Evolutionary conservation across 2,797 vertebrate genomes (phyloP), one percentile per base, ranked within the genome.

Genomic region (Neomorphus geoffroyi): DNA sequence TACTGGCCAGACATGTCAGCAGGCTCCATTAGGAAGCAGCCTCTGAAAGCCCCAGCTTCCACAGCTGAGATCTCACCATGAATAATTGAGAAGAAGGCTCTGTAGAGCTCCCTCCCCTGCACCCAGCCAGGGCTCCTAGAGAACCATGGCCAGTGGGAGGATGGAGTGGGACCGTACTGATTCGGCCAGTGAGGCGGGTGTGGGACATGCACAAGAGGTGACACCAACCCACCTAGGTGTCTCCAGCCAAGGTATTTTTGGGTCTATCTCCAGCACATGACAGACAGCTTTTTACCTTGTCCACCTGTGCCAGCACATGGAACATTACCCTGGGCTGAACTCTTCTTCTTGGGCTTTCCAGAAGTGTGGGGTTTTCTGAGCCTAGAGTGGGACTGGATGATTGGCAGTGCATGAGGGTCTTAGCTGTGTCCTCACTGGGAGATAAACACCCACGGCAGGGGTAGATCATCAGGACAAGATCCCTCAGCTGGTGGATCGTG

Each of bases 41-140:
- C 48, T 87, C 75, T 67, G 93, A 41, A 75, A 95, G 90, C 74
- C 80, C 57, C 86, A 37, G 86, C 48, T 90, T 79, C 92, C 93
- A 80, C 87, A 88, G 84, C 41, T 75, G 79, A 82, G 56, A 54
- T 43, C 43, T 87, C 37, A 21, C 46, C 67, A 95, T 97, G 30
- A 97, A 97, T 97, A 71, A 97, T 97, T 96, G 77, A 97, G 72
- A 6, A 83, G 78, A 19, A 95, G 50, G 43, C 80, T 88, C 41
- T 65, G 83, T 39, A 2, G 1, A 62, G 67, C 72, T 92, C 26
- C 37, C 41, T 65, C 28, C 45, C 18, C 86, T 71, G 56, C 51
- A 46, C 65, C 70, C 57, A 53, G 45, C 22, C 54, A 9, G 32
- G n/a, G 64, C 67, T 85, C n/a, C 66, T 35, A 26, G 43, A 43